Evolutionary conservation across 2,113 vertebrate genomes (phyloP).

Genomic region (Mixornis gularis): DNA sequence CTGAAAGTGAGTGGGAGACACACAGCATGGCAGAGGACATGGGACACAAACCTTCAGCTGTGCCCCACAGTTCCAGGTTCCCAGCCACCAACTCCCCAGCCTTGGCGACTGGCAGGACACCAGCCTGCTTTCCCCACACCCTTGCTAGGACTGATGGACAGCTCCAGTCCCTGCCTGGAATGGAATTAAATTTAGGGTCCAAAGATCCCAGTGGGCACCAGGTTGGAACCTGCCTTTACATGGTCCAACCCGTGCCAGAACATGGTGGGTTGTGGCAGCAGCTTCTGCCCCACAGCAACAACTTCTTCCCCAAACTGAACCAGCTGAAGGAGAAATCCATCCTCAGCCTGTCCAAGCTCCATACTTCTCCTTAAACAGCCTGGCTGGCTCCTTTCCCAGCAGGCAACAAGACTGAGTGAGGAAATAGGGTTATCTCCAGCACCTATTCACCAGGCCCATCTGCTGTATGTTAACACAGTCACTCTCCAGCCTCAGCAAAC

Average conservation of each 20-base stretch:
- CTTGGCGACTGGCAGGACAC: accelerated
- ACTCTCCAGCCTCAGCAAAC: not conserved
- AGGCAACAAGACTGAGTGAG: not conserved
- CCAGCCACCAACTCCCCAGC: not conserved
- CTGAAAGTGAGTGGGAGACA: not conserved
- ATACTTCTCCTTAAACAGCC: not conserved
- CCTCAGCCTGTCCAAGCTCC: not conserved
- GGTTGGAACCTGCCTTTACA: not conserved
- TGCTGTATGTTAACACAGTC: not conserved
- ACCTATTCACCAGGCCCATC: not conserved
- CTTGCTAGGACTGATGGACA: not conserved
- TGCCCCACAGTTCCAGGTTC: not conserved
- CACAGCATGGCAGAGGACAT: not conserved
- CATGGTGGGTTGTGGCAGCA: not conserved
- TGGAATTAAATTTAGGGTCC: not conserved
- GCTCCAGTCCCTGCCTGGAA: not conserved
- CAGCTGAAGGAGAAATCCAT: not conserved
- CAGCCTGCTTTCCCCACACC: not conserved
- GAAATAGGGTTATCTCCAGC: not conserved
- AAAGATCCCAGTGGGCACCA: not conserved
- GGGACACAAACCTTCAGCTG: not conserved
- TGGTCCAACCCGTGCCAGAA: accelerated
- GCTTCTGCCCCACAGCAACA: not conserved
- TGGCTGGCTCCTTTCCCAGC: not conserved
- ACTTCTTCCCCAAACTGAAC: not conserved